Evolutionary conservation across 2,113 vertebrate genomes (phyloP).

Genomic region (Phoxinus phoxinus): DNA sequence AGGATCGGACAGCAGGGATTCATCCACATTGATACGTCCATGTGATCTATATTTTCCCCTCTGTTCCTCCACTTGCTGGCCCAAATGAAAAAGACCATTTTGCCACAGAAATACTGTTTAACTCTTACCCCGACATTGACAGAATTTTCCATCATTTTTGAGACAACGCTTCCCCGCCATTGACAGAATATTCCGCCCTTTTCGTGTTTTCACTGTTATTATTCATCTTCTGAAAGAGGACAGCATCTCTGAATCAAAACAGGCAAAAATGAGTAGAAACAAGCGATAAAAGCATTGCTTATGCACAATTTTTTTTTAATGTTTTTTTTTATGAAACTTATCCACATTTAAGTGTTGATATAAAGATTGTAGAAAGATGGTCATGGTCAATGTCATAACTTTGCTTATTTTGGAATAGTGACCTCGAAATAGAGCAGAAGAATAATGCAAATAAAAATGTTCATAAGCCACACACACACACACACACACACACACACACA

Average conservation of each 20-base stretch:
- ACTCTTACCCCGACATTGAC: neutral
- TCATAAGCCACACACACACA: neutral
- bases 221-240: too few species aligned
- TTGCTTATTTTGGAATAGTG: neutral
- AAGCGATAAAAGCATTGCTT: too few species aligned
- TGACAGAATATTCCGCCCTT: neutral
- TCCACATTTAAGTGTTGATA: too few species aligned
- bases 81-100: conserved; percentile 14
- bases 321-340: too few species aligned
- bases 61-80: conserved; percentile 1
- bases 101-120: neutral
- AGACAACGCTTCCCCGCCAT: neutral
- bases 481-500: too few species aligned
- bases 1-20: conserved; percentile 38
- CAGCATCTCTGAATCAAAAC: too few species aligned
- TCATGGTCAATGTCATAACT: neutral
- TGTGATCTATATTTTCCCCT: conserved; percentile 30
- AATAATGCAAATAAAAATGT: neutral
- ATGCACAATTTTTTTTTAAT: too few species aligned
- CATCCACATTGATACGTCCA: conserved; percentile 24
- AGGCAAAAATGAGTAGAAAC: too few species aligned
- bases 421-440: too few species aligned
- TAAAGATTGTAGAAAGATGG: too few species aligned
- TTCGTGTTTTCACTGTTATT: too few species aligned
- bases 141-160: neutral